Conservation (phyloP, 2,113 vertebrate species). For the Psittacula cyanocephala region DNA sequence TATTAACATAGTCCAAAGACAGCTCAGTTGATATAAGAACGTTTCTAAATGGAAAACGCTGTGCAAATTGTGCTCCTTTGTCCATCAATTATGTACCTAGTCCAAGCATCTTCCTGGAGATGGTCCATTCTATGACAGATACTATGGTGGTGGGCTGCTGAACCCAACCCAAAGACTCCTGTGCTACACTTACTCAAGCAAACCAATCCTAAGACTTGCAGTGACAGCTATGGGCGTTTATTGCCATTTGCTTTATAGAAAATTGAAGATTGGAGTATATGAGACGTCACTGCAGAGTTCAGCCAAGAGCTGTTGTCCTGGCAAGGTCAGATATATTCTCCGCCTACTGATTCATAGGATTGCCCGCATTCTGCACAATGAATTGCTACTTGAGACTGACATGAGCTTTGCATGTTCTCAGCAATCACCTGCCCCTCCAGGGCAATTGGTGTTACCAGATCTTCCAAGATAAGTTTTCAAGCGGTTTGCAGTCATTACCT, state of each 20-base stretch:
- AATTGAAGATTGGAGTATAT: neutral
- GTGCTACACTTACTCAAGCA: neutral
- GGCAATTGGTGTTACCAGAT: neutral
- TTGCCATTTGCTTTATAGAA: neutral
- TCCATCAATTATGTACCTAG: neutral
- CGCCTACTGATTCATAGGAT: no score
- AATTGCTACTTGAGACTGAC: neutral
- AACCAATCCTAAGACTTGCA: neutral
- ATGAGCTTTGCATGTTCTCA: neutral
- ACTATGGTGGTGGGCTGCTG: neutral
- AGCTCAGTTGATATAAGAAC: neutral
- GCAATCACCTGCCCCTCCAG: neutral
- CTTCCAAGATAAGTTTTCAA: neutral
- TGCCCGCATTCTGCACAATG: neutral
- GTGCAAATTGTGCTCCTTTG: neutral
- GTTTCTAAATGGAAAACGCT: neutral
- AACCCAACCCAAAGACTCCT: neutral
- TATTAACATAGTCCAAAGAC: fast-evolving
- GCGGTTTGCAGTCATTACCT: neutral
- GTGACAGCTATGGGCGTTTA: neutral
- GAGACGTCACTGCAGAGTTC: neutral
- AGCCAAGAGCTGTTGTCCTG: neutral
- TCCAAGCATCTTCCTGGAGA: neutral
- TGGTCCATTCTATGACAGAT: neutral
- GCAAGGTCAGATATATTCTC: neutral